Base-by-base conservation (phyloP, 2,888 invertebrate genomes). In the Leptura quadrifasciata region DNA sequence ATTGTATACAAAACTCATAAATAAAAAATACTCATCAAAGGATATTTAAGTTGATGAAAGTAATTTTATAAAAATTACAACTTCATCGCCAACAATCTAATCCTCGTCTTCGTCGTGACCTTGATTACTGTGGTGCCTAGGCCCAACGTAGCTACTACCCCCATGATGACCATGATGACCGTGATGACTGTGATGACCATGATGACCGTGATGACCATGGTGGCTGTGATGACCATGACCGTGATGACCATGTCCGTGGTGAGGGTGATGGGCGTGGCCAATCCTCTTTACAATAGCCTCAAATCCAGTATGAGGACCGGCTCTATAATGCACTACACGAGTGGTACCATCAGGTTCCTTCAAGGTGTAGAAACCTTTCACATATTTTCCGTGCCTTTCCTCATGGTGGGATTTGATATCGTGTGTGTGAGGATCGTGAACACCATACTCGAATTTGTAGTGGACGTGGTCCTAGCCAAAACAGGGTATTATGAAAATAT, bases 261-360 rank as follows among this genome's bases (percentile, higher is more conserved):
- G 54, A 67, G 18, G 27, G 5, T 67, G 54, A 55, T 31, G 17
- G n/a, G 47, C 24, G 20, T 52, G 47, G 3, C 54, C 69, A 20
- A 58, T 60, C 17, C 20, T 69, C n/a, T 69, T 60, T 2, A 58
- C 69, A 5, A 58, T 15, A 17, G 69, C 69, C 17, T 69, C 69
- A n/a, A 69, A 69, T 4, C 69, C 69, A 21, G 35, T 58, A 21
- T 58, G 35, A 27, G 69, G 69, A 21, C 69, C 58, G 1, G 35
- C 69, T 15, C 17, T 85, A 82, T 89, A 89, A 74, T 88, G 86
- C 8, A 89, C 89, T 3, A 87, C 82, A n/a, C 89, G 84, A n/a
- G 84, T 85, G 73, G 88, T 88, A 76, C 88, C 89, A 81, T 89
- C 89, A 35, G 89, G 85, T 78, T 89, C 88, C 39, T 87, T 83